Evolutionary conservation across 2,113 vertebrate genomes (phyloP), one percentile per base, ranked within the genome.

Genomic region (Hiodon tergisus): DNA sequence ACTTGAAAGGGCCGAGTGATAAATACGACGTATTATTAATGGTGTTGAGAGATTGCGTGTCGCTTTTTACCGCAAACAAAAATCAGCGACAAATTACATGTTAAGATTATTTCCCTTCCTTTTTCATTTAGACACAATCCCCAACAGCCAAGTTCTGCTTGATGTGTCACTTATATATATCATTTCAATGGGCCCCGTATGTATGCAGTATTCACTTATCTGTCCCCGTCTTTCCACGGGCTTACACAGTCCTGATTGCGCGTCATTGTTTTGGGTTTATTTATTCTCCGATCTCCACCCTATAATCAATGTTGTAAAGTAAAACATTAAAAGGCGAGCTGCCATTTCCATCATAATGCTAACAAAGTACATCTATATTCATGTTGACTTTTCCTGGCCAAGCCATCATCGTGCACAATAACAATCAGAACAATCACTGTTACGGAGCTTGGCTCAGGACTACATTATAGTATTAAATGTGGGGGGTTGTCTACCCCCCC

Each of bases 201-300:
- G 79, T 76, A 81, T 79, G 78, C 86, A 83, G 83, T 82, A 79
- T 86, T 90, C 83, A 91, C 91, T 90, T 91, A 89, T 89, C 83
- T 90, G 87, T 91, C 89, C 69, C 31, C 71, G 85, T 84, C 84
- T 87, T 82, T 86, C 89, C 59, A 80, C 72, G 73, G 77, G 80
- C 79, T 88, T 86, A 88, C 88, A 86, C 90, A 89, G 88, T 86
- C 84, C 86, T 92, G 89, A 91, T 90, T 91, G 88, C 85, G 86
- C 76, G 77, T 87, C 87, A 90, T 92, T 92, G 89, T 91, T 92
- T 89, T 86, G 88, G 80, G 81, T 86, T 89, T 89, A 89, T 90
- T 90, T 89, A 88, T 90, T 87, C 83, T 31, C 31, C 84, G 88
- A 91, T 85, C 87, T 87, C 79, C 88, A 92, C 83, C 90, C 90